Conservation (phyloP, 2,888 invertebrate genomes). For the Aricia artaxerxes region DNA sequence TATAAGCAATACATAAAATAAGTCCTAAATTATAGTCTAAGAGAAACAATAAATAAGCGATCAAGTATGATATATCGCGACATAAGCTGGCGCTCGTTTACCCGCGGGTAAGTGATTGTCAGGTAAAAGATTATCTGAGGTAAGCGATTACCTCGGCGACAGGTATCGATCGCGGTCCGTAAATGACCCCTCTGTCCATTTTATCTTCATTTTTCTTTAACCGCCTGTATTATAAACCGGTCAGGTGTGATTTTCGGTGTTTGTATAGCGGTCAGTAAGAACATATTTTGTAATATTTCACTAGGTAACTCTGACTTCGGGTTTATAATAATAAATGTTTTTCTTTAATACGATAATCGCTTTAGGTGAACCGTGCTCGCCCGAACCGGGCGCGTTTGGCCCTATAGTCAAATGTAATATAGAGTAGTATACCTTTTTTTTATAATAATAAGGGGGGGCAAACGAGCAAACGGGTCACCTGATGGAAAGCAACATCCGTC, state of each 20-base stretch:
- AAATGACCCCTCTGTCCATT: conserved; percentile 23
- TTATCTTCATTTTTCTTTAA: conserved; percentile 23
- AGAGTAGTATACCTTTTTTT: no score
- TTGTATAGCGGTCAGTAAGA: neutral
- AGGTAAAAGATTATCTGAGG: conserved; percentile 26
- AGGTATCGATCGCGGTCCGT: conserved; percentile 13
- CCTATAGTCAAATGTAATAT: no score
- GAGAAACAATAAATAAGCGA: neutral
- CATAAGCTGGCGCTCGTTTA: neutral
- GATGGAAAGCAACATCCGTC: no score
- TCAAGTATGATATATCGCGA: conserved; percentile 5
- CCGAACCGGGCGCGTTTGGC: no score
- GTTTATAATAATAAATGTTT: no score
- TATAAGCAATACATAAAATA: neutral
- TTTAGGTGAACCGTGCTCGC: no score
- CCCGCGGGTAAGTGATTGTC: conserved; percentile 19
- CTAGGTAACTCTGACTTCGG: no score
- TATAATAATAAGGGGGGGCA: no score
- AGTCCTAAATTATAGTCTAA: neutral
- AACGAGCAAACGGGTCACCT: no score
- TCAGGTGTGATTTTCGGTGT: neutral
- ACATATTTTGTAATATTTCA: no score
- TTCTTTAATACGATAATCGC: no score
- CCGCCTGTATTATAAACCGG: neutral
- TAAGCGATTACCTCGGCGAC: conserved; percentile 18